Evolutionary conservation across 2,797 vertebrate genomes (phyloP).

Genomic region (Pipistrellus pygmaeus): DNA sequence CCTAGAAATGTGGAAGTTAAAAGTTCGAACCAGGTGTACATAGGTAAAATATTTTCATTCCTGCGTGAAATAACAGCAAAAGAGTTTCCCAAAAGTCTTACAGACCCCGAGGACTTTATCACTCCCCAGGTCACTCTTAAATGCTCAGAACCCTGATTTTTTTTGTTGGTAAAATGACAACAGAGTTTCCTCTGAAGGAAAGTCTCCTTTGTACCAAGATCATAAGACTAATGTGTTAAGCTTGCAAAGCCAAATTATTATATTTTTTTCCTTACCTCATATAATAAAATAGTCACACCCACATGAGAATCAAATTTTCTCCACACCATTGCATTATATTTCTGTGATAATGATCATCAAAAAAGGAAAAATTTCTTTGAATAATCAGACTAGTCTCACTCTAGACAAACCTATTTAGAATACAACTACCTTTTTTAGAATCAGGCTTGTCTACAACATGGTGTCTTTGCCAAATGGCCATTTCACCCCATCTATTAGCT

Average conservation of each 20-base stretch:
- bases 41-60: neutral
- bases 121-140: neutral
- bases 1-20: neutral
- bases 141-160: neutral
- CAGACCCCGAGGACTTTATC: neutral
- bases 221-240: neutral
- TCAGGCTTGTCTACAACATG: neutral
- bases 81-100: neutral
- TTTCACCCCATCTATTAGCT: neutral
- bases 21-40: neutral
- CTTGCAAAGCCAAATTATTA: neutral
- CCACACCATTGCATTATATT: neutral
- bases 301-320: neutral
- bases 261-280: neutral
- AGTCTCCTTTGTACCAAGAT: neutral
- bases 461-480: neutral
- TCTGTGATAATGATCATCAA: neutral
- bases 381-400: neutral
- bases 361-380: neutral
- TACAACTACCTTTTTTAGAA: neutral
- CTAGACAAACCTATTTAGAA: neutral
- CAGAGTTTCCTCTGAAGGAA: neutral
- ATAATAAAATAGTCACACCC: neutral
- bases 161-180: slow-evolving; percentile 14
- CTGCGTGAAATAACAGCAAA: neutral